These are phyloP conservation scores for Eupithecia exiguata DNA, from an alignment of 2,888 invertebrate species.

Conservation along the genomic window DNA sequence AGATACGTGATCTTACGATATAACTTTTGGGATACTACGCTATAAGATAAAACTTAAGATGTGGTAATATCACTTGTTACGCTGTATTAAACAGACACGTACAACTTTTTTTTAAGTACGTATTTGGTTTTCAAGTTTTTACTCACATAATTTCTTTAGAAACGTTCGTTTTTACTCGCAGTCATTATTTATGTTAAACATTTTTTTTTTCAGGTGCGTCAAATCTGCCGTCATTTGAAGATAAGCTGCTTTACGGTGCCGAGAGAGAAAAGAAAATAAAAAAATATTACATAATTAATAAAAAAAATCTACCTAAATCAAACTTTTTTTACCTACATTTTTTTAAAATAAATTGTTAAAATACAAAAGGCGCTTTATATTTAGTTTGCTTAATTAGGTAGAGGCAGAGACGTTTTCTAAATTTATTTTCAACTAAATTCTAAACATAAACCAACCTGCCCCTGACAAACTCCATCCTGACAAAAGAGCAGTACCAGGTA, in stretches of 20 bases:
- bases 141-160: not conserved
- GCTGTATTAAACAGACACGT: not conserved
- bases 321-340: not conserved
- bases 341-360: not conserved
- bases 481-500: conserved; percentile 65
- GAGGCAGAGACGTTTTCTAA: not conserved
- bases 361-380: conserved; percentile 5
- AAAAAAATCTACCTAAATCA: too few relatives aligned
- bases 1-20: conserved; percentile 42
- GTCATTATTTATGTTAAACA: not conserved
- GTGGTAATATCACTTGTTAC: conserved; percentile 16
- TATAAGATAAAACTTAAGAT: conserved; percentile 20
- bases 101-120: not conserved
- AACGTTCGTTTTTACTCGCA: too few relatives aligned
- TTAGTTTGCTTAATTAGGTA: not conserved
- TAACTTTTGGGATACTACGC: conserved; percentile 36
- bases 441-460: conserved; percentile 62
- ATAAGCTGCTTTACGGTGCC: conserved; percentile 89
- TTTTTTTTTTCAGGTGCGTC: conserved; percentile 88
- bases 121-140: not conserved
- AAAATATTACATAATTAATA: too few relatives aligned
- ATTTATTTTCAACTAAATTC: conserved; percentile 16
- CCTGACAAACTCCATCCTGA: conserved; percentile 56
- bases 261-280: conserved; percentile 60
- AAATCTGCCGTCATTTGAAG: conserved; percentile 95